Conservation (phyloP, 2,113 vertebrate genomes). For the Terrapene triunguis region DNA sequence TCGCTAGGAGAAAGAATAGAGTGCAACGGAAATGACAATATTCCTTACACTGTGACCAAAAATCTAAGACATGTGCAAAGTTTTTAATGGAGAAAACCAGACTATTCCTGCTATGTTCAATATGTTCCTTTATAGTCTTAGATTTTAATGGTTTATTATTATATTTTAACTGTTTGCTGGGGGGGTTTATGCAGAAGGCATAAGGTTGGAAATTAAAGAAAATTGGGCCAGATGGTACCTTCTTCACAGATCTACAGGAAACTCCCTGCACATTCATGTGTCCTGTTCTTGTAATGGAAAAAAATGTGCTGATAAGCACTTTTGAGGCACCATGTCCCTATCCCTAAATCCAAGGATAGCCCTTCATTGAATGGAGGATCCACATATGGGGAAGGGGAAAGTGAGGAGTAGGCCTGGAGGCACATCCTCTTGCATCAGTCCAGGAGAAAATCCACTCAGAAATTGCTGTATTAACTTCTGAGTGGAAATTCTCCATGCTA, state of each 20-base stretch:
- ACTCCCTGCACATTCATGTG: too few species aligned
- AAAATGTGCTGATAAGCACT: too few species aligned
- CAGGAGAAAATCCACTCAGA: neutral
- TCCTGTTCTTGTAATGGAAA: too few species aligned
- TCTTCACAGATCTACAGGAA: too few species aligned
- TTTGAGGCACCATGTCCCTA: too few species aligned
- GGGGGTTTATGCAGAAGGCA: neutral
- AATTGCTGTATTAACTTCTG: neutral
- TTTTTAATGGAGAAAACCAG: neutral
- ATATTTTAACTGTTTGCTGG: neutral
- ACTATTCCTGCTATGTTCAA: neutral
- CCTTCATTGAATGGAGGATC: too few species aligned
- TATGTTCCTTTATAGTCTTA: neutral
- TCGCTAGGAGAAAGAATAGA: neutral
- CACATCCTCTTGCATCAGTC: neutral
- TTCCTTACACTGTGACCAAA: neutral
- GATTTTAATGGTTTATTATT: neutral
- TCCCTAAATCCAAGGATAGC: too few species aligned
- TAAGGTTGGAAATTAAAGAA: neutral
- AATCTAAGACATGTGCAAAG: neutral
- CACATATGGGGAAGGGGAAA: neutral
- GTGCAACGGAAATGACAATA: neutral
- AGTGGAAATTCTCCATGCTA: accelerated
- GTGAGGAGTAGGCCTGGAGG: neutral
- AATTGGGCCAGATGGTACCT: neutral